phyloP scores from a whole-genome alignment of 1,140 invertebrate genomes.

The Pseudomyrmex gracilis region DNA sequence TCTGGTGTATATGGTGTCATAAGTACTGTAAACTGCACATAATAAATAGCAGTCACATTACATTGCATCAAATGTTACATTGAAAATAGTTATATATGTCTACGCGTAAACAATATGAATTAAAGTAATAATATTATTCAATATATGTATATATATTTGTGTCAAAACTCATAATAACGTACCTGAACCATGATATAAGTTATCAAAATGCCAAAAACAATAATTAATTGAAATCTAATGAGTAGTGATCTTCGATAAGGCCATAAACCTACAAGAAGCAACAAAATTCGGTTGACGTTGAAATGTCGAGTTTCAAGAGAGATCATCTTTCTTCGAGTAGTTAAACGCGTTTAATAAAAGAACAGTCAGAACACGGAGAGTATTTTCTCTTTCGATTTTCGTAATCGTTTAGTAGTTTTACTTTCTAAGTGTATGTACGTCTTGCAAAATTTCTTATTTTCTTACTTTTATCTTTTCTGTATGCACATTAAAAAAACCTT shows the following conservation, averaged over 20 bases:
- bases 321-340: background rate
- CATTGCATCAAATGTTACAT: too few species aligned
- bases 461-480: too few species aligned
- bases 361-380: background rate
- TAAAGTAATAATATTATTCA: too few species aligned
- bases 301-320: conserved; percentile 14
- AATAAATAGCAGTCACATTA: background rate
- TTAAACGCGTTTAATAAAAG: background rate
- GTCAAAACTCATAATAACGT: background rate
- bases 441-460: background rate
- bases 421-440: background rate
- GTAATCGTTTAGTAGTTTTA: too few species aligned
- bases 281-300: background rate
- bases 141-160: too few species aligned
- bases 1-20: conserved; percentile 17
- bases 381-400: background rate
- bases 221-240: background rate
- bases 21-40: conserved; percentile 1
- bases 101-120: background rate
- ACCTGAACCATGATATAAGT: conserved; percentile 26
- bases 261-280: conserved; percentile 26
- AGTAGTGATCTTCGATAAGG: background rate
- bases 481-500: background rate
- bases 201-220: background rate
- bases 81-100: background rate